These are phyloP conservation scores for Corythornis leucogaster DNA, from an alignment of 2,797 vertebrate species.

Conservation along the genomic window DNA sequence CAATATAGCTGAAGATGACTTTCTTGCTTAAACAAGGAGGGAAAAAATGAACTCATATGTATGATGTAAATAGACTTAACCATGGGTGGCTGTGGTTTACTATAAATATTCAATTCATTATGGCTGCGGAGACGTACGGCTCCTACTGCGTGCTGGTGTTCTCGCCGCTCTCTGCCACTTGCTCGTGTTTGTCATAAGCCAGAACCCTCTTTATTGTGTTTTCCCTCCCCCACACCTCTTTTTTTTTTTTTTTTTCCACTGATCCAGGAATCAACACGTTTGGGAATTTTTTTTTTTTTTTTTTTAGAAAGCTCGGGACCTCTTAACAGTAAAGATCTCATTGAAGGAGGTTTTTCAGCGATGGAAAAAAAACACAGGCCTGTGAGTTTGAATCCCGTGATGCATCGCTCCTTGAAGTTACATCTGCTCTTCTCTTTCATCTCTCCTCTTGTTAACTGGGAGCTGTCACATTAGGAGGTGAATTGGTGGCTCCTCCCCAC, in stretches of 20 bases:
- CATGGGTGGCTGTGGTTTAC: slow-evolving; percentile 66
- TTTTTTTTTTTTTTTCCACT: neutral
- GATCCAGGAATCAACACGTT: slow-evolving; percentile 53
- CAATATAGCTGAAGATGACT: slow-evolving; percentile 73
- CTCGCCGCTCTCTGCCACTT: slow-evolving; percentile 39
- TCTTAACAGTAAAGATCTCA: slow-evolving; percentile 64
- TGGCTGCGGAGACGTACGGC: slow-evolving; percentile 50
- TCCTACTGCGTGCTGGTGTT: slow-evolving; percentile 51
- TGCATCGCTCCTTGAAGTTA: slow-evolving; percentile 95
- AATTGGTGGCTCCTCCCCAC: slow-evolving; percentile 90
- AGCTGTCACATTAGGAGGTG: slow-evolving; percentile 98
- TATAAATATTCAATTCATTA: slow-evolving; percentile 70
- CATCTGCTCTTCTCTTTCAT: slow-evolving; percentile 99
- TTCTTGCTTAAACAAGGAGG: slow-evolving; percentile 76
- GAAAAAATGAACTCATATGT: slow-evolving; percentile 74
- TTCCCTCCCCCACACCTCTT: fast-evolving
- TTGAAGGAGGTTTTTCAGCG: slow-evolving; percentile 67
- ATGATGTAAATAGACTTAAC: slow-evolving; percentile 75
- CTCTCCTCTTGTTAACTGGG: slow-evolving; percentile 95
- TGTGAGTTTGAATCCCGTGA: slow-evolving; percentile 90
- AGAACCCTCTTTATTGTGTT: slow-evolving; percentile 47
- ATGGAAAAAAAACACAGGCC: slow-evolving; percentile 69
- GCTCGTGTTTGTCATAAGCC: slow-evolving; percentile 61
- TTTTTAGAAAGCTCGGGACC: slow-evolving; percentile 41
- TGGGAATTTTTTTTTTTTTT: neutral